Evolutionary conservation across 2,888 invertebrate genomes (phyloP), one percentile per base, ranked within the genome.

Genomic region (Argynnis bischoffii): DNA sequence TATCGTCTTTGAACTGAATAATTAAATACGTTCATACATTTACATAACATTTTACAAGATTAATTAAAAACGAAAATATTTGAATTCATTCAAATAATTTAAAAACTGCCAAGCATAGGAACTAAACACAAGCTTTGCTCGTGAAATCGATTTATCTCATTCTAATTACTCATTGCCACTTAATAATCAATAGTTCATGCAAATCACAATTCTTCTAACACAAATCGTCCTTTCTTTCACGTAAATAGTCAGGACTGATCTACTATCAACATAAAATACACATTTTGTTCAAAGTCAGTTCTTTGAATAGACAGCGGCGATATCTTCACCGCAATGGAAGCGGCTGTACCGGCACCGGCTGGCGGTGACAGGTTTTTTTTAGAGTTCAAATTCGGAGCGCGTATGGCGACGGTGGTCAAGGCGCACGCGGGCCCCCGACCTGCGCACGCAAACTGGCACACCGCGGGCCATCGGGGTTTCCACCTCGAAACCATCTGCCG

Each of bases 91-190:
- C 21, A 56, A 63, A 50, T 48, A 69, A 67, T 55, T 54, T 14
- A 41, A 54, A 41, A 65, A 67, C 69, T 71, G 71, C 67, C 71
- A 71, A 87, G 85, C 87, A 84, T 89, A 90, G 89, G 89, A 92
- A 92, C 90, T 88, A 88, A 91, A 90, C 87, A 88, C 89, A 91
- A 91, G 92, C 92, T 87, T 87, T 85, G 88, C 89, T 88, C 87
- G 84, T 87, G 82, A 78, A 80, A 79, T 81, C 70, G 57, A 79
- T 85, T 79, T 85, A 71, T 80, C 77, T 80, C 78, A 76, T 79
- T 79, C 82, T 81, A 76, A 59, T 76, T 80, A 84, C 80, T 83
- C 82, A 75, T 78, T 79, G 80, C 78, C 79, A 76, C 78, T 79
- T 78, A 78, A 82, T 78, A 77, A 73, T 80, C 76, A 77, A 78